Base-by-base conservation (phyloP, 2,888 invertebrate genomes). In the Strigamia maritima region DNA sequence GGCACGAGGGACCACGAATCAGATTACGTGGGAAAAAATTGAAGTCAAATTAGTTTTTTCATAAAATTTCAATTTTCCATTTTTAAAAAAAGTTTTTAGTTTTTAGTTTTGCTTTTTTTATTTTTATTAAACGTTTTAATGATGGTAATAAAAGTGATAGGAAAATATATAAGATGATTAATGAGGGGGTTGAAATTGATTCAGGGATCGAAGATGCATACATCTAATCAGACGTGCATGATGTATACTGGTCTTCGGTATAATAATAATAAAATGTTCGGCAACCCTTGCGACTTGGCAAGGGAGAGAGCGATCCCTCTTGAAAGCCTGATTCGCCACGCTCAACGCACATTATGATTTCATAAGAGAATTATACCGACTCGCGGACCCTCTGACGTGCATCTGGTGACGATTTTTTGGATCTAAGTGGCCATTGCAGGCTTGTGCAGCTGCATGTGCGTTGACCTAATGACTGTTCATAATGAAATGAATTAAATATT, bases 401-500 rank as follows among this genome's bases (percentile, higher is more conserved):
- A 49, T 49, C 49, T 49, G 49, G 16, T 49, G 49, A 49, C 49
- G 49, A n/a, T 31, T 31, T 31, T 6, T 2, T 4, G 31, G 3
- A 31, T 31, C 31, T 6, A n/a, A n/a, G 31, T 31, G 31, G 31
- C 31, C 31, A 31, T 31, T 31, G 49, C 16, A n/a, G 49, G 49
- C n/a, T 3, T n/a, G 49, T 49, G 40, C 40, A 40, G 40, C 40
- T 40, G 40, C 40, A 10, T 14, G 40, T 40, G 49, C 49, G 31
- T 31, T 31, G 31, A 31, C 31, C 49, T n/a, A 49, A n/a, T 49
- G 49, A n/a, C 14, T 49, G 10, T 10, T 3, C 4, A 10, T 49
- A 49, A 49, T 49, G 49, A 49, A 49, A 49, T 49, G 49, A 49
- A 49, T 49, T 49, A 49, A 49, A 49, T 49, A 49, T 49, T n/a